A percentile compares a stretch with the other conserved stretches of the same genome.
Conservation (phyloP, 1,140 invertebrate genomes). For the Procambarus virginalis region DNA sequence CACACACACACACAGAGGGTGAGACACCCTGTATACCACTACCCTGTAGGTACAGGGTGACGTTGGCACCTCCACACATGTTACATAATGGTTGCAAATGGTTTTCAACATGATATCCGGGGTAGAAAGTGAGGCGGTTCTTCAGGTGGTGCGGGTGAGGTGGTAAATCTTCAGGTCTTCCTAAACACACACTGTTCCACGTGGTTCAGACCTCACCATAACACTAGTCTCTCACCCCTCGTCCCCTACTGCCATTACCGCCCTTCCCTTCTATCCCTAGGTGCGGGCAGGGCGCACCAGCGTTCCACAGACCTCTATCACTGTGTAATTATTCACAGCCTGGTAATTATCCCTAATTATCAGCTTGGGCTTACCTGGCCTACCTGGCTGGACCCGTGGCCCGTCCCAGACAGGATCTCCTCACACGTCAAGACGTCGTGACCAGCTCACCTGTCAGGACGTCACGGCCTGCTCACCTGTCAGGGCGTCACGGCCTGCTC, state of each 20-base stretch:
- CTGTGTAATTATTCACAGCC: slow-evolving; percentile 61
- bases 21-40: too few species aligned
- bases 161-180: too few species aligned
- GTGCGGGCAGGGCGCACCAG: background rate
- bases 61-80: too few species aligned
- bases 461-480: background rate
- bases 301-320: slow-evolving; percentile 51
- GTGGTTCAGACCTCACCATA: background rate
- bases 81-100: too few species aligned
- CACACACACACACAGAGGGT: too few species aligned
- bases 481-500: background rate
- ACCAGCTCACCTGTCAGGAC: background rate
- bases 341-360: slow-evolving; percentile 58
- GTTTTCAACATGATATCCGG: too few species aligned
- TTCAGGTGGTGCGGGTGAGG: too few species aligned
- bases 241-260: background rate
- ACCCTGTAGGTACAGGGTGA: too few species aligned
- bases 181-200: too few species aligned
- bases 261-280: background rate
- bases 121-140: too few species aligned
- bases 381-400: slow-evolving; percentile 17
- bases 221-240: background rate
- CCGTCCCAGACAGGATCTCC: background rate
- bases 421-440: background rate
- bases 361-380: slow-evolving; percentile 32